Evolutionary conservation across 2,113 vertebrate genomes (phyloP).

Genomic region (Opisthocomus hoazin): DNA sequence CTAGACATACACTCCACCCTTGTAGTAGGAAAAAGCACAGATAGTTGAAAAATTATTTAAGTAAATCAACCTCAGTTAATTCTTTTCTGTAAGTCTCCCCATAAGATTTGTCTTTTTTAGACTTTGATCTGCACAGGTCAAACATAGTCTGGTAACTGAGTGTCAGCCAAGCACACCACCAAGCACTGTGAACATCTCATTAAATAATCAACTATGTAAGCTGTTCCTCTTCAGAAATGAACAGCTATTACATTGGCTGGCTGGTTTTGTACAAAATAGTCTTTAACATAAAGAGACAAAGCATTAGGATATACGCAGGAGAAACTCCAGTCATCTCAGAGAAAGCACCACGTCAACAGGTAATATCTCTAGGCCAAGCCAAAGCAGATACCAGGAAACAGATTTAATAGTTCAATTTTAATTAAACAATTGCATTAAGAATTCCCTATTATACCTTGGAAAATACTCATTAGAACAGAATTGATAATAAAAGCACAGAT

Average conservation of each 20-base stretch:
- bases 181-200: neutral
- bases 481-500: neutral
- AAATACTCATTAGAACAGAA: neutral
- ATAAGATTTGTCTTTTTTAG: neutral
- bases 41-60: neutral
- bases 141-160: neutral
- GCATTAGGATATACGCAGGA: neutral
- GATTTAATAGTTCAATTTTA: neutral
- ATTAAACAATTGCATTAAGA: neutral
- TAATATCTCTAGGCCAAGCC: neutral
- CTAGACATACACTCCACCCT: neutral
- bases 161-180: neutral
- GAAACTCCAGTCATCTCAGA: neutral
- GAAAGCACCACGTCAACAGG: neutral
- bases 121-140: neutral
- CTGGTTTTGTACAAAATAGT: neutral
- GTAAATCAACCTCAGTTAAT: neutral
- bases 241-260: neutral
- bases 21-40: accelerated
- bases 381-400: neutral
- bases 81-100: too few species aligned
- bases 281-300: neutral
- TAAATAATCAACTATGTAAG: neutral
- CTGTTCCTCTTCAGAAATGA: constrained; percentile 35
- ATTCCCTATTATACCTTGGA: neutral